Evolutionary conservation across 2,888 invertebrate genomes (phyloP).

Genomic region (Zaprionus obscuricornis): DNA sequence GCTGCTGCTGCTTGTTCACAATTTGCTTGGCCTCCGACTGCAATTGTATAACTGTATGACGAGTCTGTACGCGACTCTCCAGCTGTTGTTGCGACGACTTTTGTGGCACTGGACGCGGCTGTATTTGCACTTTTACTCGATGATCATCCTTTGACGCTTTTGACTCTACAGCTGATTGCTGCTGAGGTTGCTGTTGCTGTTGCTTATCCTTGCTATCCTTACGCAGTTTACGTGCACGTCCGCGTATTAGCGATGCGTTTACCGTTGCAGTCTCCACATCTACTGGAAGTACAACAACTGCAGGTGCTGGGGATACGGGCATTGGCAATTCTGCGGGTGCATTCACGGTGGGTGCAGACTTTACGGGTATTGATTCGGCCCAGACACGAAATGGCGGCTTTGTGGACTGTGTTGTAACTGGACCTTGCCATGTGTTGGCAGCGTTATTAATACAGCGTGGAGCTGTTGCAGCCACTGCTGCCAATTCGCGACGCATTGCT

Average conservation of each 20-base stretch:
- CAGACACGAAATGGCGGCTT: conserved; percentile 4
- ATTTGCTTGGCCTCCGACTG: no score
- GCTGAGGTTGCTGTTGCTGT: not conserved
- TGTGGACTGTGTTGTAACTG: conserved; percentile 1
- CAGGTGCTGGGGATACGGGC: not conserved
- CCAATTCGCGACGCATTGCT: conserved; percentile 24
- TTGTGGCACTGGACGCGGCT: no score
- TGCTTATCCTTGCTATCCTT: conserved; percentile 22
- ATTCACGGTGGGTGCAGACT: conserved; percentile 8
- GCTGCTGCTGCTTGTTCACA: conserved; percentile 16
- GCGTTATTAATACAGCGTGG: conserved; percentile 8
- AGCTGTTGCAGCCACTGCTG: conserved; percentile 41
- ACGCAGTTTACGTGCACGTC: conserved; percentile 6
- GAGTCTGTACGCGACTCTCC: no score
- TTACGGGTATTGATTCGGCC: conserved; percentile 10
- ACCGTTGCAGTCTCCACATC: not conserved
- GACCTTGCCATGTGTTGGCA: conserved; percentile 54
- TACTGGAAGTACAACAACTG: no score
- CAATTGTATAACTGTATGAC: no score
- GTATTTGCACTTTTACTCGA: no score
- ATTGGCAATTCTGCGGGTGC: not conserved
- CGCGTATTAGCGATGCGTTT: not conserved
- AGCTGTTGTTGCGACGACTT: no score
- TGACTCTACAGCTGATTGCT: not conserved
- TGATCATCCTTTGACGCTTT: no score